Conservation (phyloP, 1,140 invertebrate genomes). For the Bombus haemorrhoidalis region DNA sequence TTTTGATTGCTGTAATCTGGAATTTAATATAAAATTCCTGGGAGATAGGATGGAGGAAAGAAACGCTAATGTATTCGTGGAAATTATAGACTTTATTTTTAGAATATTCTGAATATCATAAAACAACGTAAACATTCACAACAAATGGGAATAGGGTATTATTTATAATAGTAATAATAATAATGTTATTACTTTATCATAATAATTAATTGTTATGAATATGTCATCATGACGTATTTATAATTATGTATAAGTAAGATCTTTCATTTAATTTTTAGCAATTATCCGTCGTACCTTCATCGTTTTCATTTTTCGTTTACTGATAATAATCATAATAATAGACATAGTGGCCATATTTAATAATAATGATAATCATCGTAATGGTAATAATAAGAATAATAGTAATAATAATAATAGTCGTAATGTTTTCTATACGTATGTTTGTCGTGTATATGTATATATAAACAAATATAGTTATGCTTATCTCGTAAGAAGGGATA, state of each 20-base stretch:
- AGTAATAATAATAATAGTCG: slow-evolving; percentile 60
- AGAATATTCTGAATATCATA: slow-evolving; percentile 77
- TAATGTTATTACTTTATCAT: slow-evolving; percentile 72
- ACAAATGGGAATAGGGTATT: slow-evolving; percentile 73
- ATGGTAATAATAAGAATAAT: slow-evolving; percentile 38
- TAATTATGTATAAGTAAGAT: slow-evolving; percentile 74
- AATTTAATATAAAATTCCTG: not conserved
- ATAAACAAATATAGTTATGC: slow-evolving; percentile 59
- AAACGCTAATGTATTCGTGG: slow-evolving; percentile 54
- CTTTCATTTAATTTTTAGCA: slow-evolving; percentile 65
- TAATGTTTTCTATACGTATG: slow-evolving; percentile 47
- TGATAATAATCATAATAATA: slow-evolving; percentile 64
- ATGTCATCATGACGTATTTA: slow-evolving; percentile 68
- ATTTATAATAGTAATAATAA: slow-evolving; percentile 73
- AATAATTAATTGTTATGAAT: slow-evolving; percentile 72
- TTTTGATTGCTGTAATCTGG: not conserved
- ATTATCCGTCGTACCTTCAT: slow-evolving; percentile 55
- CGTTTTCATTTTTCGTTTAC: slow-evolving; percentile 35
- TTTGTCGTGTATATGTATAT: slow-evolving; percentile 53
- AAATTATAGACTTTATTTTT: slow-evolving; percentile 78
- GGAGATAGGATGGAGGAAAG: not conserved
- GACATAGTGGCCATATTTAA: slow-evolving; percentile 23
- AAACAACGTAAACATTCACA: slow-evolving; percentile 78
- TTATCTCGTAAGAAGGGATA: slow-evolving; percentile 64
- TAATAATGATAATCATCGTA: slow-evolving; percentile 15